Base-by-base conservation (phyloP, 1,140 invertebrate genomes). In the Zaprionus inermis region DNA sequence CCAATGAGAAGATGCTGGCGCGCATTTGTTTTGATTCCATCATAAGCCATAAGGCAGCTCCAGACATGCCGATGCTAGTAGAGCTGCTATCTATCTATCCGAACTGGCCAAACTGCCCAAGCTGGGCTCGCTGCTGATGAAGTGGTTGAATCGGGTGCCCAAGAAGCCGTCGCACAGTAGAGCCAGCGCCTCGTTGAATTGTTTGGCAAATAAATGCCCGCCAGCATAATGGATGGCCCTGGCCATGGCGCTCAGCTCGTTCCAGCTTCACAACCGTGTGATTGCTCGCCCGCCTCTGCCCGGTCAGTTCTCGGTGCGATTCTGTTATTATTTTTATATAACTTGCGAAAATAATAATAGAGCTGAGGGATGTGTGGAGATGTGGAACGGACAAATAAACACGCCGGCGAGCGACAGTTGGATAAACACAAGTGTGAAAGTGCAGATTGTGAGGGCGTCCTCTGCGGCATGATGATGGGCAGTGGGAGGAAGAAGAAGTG, bases 301-400 rank as follows among this genome's bases (percentile, higher is more conserved):
- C 18, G 22, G 32, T 46, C 36, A 56, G 41, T 22, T 24, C 16
- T 49, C 64, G 5, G 24, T 28, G 66, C 73, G 59, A 34, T 56
- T 64, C 68, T 72, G 73, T 84, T 88, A 88, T 88, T 88, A 88
- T 88, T 88, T 89, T 88, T 88, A 89, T 88, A 88, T 84, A 88
- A 89, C 84, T 88, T 88, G 84, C 69, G 80, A 88, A 88, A 88
- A 88, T 88, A 88, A 88, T 89, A 88, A 88, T 88, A 88, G 81
- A 83, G 69, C 78, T 51, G 18, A 10, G 32, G 9, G 58, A 5
- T 1, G 24, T 28, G 24, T 24, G 22, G 22, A 4, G 55, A 9
- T 18, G 24, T 55, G 65, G 58, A 66, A 59, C 65, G 69, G 72
- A 52, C 69, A 78, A 81, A 67, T 59, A 81, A 73, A 69, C 68